Evolutionary conservation across 2,113 vertebrate species (phyloP).

Genomic region (Benthochromis sp.): DNA sequence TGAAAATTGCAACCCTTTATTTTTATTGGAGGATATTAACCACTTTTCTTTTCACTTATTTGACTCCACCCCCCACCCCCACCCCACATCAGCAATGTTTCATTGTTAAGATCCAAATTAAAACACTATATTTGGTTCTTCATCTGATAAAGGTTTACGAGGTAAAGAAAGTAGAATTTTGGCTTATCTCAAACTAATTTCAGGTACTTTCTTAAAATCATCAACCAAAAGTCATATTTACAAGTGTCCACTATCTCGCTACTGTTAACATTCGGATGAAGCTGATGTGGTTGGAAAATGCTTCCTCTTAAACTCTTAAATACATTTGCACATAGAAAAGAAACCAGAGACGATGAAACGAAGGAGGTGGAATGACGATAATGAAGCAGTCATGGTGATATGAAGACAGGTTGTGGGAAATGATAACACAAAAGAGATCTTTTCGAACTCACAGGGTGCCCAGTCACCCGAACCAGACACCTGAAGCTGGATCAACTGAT

Average conservation of each 20-base stretch:
- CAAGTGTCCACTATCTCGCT: not conserved
- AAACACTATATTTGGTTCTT: not conserved
- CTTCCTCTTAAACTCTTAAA: not conserved
- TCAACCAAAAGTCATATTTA: not conserved
- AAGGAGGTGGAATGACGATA: not conserved
- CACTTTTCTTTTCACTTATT: not conserved
- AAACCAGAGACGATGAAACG: not conserved
- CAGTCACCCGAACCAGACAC: constrained; percentile 66
- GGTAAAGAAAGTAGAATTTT: not conserved
- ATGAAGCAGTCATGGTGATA: not conserved
- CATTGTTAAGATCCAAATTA: not conserved
- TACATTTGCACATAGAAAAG: not conserved
- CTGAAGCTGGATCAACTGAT: constrained; percentile 72
- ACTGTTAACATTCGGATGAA: not conserved
- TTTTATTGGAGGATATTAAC: not conserved
- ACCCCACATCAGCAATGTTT: not conserved
- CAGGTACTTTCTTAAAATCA: not conserved
- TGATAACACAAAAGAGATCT: not conserved
- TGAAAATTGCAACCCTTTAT: not conserved
- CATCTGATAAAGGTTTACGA: not conserved
- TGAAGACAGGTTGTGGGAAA: not conserved
- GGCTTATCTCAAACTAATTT: not conserved
- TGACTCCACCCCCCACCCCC: not conserved
- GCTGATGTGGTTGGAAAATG: not conserved
- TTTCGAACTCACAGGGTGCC: constrained; percentile 63